Conservation (phyloP, 1,140 invertebrate species). For the Vanessa tameamea region DNA sequence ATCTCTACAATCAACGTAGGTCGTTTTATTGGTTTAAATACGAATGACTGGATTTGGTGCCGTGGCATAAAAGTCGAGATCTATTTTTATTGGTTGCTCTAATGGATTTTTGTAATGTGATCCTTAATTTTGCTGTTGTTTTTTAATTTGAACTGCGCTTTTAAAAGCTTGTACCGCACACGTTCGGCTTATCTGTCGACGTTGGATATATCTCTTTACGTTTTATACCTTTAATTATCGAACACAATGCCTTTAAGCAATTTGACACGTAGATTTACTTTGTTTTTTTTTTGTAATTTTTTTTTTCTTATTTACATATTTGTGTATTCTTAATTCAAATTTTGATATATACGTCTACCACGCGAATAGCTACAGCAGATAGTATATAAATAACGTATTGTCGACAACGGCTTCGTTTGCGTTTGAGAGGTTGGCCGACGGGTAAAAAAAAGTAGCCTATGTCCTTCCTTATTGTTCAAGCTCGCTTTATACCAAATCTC, state of each 20-base stretch:
- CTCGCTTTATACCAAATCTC: too few relatives aligned
- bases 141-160: conserved; percentile 58
- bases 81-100: conserved; percentile 76
- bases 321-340: background rate
- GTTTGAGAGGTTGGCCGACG: too few relatives aligned
- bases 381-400: too few relatives aligned
- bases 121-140: conserved; percentile 68
- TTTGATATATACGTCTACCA: too few relatives aligned
- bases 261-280: background rate
- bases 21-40: conserved; percentile 49
- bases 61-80: conserved; percentile 53
- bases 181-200: conserved; percentile 48
- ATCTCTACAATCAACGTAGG: conserved; percentile 49
- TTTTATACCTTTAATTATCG: conserved; percentile 10
- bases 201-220: conserved; percentile 48
- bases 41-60: conserved; percentile 64
- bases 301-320: too few relatives aligned
- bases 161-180: conserved; percentile 63
- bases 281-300: background rate
- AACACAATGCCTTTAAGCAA: background rate
- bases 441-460: too few relatives aligned
- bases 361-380: too few relatives aligned
- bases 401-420: too few relatives aligned
- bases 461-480: too few relatives aligned
- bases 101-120: conserved; percentile 79